Evolutionary conservation across 2,888 invertebrate genomes (phyloP).

Genomic region (Stenoptilia bipunctidactyla): DNA sequence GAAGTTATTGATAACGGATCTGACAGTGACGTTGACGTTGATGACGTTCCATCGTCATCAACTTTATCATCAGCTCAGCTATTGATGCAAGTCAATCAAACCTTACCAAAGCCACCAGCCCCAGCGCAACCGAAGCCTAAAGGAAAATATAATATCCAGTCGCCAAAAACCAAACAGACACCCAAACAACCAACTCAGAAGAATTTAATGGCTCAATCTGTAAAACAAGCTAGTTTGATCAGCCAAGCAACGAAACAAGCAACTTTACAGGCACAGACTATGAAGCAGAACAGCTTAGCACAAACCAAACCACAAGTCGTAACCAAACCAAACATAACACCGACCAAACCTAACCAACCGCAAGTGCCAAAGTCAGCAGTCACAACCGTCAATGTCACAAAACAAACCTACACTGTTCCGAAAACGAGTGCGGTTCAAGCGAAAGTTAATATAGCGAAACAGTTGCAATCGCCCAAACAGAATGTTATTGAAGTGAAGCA

Average conservation of each 20-base stretch:
- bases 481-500: slow-evolving; percentile 8
- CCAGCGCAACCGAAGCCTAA: slow-evolving; percentile 25
- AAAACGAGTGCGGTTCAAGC: slow-evolving; percentile 13
- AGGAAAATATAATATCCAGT: slow-evolving; percentile 10
- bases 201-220: slow-evolving; percentile 33
- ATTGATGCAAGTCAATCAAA: slow-evolving; percentile 46
- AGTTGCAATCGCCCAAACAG: slow-evolving; percentile 24
- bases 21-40: slow-evolving; percentile 59
- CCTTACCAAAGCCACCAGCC: slow-evolving; percentile 18
- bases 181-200: slow-evolving; percentile 26
- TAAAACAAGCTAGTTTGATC: slow-evolving; percentile 24
- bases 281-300: slow-evolving; percentile 1
- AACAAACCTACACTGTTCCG: slow-evolving; percentile 10
- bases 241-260: slow-evolving; percentile 19
- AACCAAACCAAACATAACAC: background rate
- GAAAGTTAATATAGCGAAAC: slow-evolving; percentile 15
- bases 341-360: slow-evolving; percentile 2
- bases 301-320: background rate
- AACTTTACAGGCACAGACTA: slow-evolving; percentile 20
- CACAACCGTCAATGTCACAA: background rate
- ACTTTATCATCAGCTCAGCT: slow-evolving; percentile 52
- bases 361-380: background rate
- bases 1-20: slow-evolving; percentile 43
- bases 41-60: slow-evolving; percentile 31
- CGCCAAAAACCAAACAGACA: slow-evolving; percentile 10